Conservation (phyloP, 2,113 vertebrate genomes). For the Seriola dumerili region DNA sequence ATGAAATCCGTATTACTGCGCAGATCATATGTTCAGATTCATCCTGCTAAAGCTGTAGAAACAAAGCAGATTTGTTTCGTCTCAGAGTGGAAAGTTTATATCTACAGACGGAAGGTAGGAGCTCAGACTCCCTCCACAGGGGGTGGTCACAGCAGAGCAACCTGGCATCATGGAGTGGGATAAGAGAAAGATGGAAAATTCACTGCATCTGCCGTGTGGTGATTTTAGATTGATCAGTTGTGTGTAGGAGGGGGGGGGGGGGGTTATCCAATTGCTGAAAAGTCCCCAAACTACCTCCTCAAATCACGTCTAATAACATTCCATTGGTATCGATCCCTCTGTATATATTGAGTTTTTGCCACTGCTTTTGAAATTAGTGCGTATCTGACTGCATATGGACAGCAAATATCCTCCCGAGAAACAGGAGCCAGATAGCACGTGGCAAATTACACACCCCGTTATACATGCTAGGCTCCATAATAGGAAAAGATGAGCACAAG, state of each 20-base stretch:
- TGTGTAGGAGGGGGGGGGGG: conserved; percentile 46
- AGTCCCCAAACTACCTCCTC: conserved; percentile 50
- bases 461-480: conserved; percentile 24
- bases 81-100: conserved; percentile 28
- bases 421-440: conserved; percentile 2
- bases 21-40: conserved; percentile 22
- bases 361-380: conserved; percentile 39
- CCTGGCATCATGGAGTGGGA: conserved; percentile 19
- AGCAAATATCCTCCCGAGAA: conserved; percentile 27
- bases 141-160: conserved; percentile 22
- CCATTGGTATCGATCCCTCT: conserved; percentile 51
- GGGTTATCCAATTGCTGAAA: conserved; percentile 63
- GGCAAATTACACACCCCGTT: conserved; percentile 33
- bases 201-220: conserved; percentile 25
- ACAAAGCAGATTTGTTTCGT: conserved; percentile 52
- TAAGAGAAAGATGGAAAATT: conserved; percentile 48
- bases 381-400: conserved; percentile 24
- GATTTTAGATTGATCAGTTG: conserved; percentile 64
- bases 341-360: conserved; percentile 45
- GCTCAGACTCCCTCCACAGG: conserved; percentile 39
- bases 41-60: conserved; percentile 21
- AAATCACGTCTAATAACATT: conserved; percentile 52
- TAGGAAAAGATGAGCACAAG: conserved; percentile 14
- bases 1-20: conserved; percentile 14
- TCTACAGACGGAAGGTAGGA: conserved; percentile 28